Conservation (phyloP, 2,888 invertebrate genomes). For the Drosophila algonquin region DNA sequence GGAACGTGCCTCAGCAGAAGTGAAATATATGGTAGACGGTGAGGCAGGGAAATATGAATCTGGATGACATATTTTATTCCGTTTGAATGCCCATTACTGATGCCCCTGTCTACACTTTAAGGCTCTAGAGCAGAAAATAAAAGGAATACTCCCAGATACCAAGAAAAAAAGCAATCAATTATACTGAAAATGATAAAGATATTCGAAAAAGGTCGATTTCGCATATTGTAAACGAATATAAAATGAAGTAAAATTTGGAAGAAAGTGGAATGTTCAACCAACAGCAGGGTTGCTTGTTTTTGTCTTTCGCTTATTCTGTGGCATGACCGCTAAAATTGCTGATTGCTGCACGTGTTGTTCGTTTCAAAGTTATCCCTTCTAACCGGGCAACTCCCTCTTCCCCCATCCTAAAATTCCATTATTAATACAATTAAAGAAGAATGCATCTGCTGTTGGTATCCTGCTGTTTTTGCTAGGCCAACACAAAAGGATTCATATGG, state of each 20-base stretch:
- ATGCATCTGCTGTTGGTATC: constrained; percentile 1
- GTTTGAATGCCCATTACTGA: constrained; percentile 44
- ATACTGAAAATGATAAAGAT: constrained; percentile 22
- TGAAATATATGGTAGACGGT: constrained; percentile 9
- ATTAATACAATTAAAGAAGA: neutral
- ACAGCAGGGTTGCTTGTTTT: neutral
- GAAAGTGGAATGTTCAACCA: neutral
- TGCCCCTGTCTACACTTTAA: constrained; percentile 46
- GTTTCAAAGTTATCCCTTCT: neutral
- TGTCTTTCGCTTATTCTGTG: neutral
- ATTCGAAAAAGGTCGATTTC: constrained; percentile 16
- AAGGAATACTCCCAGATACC: no score
- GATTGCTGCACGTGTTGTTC: constrained; percentile 7
- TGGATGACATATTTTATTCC: constrained; percentile 49
- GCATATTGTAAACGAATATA: constrained; percentile 50
- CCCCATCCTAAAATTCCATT: constrained; percentile 10
- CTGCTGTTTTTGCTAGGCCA: neutral
- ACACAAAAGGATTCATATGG: neutral
- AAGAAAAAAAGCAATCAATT: constrained; percentile 60
- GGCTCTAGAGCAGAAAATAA: constrained; percentile 34
- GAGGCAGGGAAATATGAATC: constrained; percentile 29
- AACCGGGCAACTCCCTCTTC: neutral
- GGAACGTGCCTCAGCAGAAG: no score
- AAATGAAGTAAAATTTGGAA: constrained; percentile 29
- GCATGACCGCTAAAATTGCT: constrained; percentile 14